Percentiles rank a stretch among this genome's conserved stretches.
These are phyloP conservation scores for Parnassius apollo DNA, from an alignment of 2,888 invertebrate species.

Conservation along the genomic window DNA sequence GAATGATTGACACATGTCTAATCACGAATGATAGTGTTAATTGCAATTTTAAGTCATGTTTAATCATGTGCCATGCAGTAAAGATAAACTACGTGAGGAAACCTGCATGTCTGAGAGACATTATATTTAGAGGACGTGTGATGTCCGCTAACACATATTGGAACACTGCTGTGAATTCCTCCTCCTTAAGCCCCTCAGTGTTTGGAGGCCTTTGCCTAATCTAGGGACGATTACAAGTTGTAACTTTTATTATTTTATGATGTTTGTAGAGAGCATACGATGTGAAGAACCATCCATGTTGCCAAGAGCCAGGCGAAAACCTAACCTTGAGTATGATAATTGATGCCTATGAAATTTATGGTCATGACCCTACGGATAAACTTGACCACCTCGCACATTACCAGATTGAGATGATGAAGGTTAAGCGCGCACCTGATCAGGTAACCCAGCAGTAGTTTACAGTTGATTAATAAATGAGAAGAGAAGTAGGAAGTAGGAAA, in stretches of 20 bases:
- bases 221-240: too few relatives aligned
- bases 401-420: constrained; percentile 74
- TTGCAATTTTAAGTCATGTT: too few relatives aligned
- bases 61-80: too few relatives aligned
- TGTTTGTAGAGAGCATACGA: constrained; percentile 49
- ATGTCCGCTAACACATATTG: too few relatives aligned
- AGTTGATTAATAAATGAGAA: neutral
- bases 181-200: too few relatives aligned
- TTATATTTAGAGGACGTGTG: too few relatives aligned
- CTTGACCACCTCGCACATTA: constrained; percentile 68
- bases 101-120: too few relatives aligned
- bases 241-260: constrained; percentile 9
- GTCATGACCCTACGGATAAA: constrained; percentile 74
- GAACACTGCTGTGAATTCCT: too few relatives aligned
- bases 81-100: too few relatives aligned
- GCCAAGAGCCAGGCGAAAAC: constrained; percentile 57
- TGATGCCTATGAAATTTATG: constrained; percentile 74
- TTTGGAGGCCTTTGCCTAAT: too few relatives aligned
- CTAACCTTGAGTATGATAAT: constrained; percentile 70
- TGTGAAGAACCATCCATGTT: constrained; percentile 67
- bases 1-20: too few relatives aligned
- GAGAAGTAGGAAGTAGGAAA: neutral
- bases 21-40: too few relatives aligned
- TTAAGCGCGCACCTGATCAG: constrained; percentile 70
- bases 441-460: constrained; percentile 37